Base-by-base conservation (phyloP, 2,888 invertebrate genomes). In the Mythimna pallens region DNA sequence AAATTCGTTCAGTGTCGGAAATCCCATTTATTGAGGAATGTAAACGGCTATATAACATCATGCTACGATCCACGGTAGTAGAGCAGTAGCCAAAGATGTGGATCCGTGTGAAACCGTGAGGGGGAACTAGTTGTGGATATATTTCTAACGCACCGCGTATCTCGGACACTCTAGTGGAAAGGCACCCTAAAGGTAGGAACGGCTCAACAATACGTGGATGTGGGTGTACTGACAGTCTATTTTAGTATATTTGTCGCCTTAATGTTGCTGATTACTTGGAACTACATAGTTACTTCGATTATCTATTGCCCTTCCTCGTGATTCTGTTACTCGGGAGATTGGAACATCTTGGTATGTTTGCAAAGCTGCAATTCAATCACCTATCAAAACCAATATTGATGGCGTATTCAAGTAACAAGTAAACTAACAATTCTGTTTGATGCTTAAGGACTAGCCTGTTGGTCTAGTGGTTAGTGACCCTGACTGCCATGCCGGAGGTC, bases 141-240 rank as follows among this genome's bases (percentile, higher is more conserved):
- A 36, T 14, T 14, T 12, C 59, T 59, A 3, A 1, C n/a, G 14
- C 6, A 6, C 22, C 1, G 22, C 22, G 3, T 61, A 17, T 7
- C 8, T 40, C 40, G 22, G 22, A 61, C 40, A 40, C 36, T 22
- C 3, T 61, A 17, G 12, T 59, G 12, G 61, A 4, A 22, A 8
- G 17, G 22, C 40, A 61, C 40, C 40, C 22, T 40, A 8, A 61
- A 40, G n/a, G 25, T 47, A 52, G 40, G 47, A 43, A 52, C 65
- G 47, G 40, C n/a, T 55, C 43, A 43, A 70, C 78, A 78, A 78
- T 57, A 20, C 22, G 22, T 40, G 14, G 55, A 65, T 68, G 40
- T 61, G 59, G 22, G 58, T 25, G 61, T 50, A 55, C 20, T 54
- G 54, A 73, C 25, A 12, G 67, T 10, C 43, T 52, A 36, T 50